Percentiles rank a stretch among this genome's conserved stretches.
Evolutionary conservation across 2,888 invertebrate species (phyloP).

Genomic region (Hedya salicella): DNA sequence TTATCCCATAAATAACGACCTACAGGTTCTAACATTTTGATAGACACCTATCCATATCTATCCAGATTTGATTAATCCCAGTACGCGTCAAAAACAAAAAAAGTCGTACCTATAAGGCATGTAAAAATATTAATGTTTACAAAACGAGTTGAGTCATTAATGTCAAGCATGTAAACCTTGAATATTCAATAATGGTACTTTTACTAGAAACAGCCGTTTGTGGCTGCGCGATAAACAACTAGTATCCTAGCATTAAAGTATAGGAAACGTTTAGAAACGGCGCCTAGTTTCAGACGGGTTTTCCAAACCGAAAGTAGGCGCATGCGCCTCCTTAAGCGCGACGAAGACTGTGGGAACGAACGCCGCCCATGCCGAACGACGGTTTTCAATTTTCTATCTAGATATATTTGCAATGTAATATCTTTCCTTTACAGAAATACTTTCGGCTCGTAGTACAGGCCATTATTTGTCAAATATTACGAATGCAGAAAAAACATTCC

Average conservation of each 20-base stretch:
- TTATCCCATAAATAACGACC: too few species aligned
- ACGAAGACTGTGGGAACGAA: conserved; percentile 52
- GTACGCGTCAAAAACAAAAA: too few species aligned
- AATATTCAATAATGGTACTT: conserved; percentile 17
- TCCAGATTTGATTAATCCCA: too few species aligned
- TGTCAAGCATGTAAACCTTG: conserved; percentile 16
- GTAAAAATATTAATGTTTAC: neutral
- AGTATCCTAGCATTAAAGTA: conserved; percentile 43
- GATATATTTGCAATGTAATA: neutral
- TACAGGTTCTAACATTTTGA: too few species aligned
- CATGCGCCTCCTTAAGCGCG: conserved; percentile 62
- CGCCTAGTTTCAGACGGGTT: conserved; percentile 79
- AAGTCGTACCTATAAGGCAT: neutral
- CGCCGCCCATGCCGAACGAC: conserved; percentile 35
- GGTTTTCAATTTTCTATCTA: conserved; percentile 12
- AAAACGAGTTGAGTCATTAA: neutral
- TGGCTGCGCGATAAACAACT: conserved; percentile 22
- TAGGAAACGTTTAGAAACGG: conserved; percentile 69
- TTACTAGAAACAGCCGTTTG: conserved; percentile 18
- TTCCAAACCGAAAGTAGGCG: conserved; percentile 81
- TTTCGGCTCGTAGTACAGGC: neutral
- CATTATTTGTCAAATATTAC: too few species aligned
- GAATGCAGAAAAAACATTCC: too few species aligned
- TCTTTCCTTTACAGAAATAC: neutral
- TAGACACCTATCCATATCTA: too few species aligned